Evolutionary conservation across 1,140 invertebrate species (phyloP).

Genomic region (Propsilocerus akamusi): DNA sequence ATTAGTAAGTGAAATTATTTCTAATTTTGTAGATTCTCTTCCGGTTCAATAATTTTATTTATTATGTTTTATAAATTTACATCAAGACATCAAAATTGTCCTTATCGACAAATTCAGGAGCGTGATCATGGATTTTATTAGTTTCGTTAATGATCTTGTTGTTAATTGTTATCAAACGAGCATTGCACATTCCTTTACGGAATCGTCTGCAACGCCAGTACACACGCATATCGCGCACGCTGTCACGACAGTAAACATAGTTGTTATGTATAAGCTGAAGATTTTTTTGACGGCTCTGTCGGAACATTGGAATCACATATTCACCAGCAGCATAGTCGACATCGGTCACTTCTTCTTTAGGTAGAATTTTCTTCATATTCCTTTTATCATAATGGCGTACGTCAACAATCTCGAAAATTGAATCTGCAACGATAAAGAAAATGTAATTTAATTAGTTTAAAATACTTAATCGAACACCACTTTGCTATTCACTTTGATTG

Average conservation of each 20-base stretch:
- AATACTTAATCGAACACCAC: no score
- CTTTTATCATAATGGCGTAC: no score
- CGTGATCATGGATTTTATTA: neutral
- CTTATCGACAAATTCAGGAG: neutral
- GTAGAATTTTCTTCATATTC: neutral
- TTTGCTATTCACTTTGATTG: no score
- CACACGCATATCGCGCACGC: neutral
- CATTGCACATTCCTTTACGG: neutral
- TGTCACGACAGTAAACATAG: neutral
- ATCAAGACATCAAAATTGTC: no score
- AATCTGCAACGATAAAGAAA: no score
- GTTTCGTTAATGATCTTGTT: neutral
- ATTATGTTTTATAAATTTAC: no score
- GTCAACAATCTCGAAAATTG: no score
- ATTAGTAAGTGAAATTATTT: no score
- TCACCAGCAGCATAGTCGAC: neutral
- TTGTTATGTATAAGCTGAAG: neutral
- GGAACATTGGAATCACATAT: neutral
- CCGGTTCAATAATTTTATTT: no score
- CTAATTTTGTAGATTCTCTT: no score
- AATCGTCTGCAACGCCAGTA: neutral
- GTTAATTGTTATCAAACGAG: neutral
- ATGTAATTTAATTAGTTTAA: no score
- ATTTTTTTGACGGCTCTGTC: neutral
- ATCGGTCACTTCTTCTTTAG: neutral